Percentiles rank a stretch among this genome's conserved stretches.
Evolutionary conservation across 2,888 invertebrate species (phyloP).

Genomic region (Tenthredo distinguenda): DNA sequence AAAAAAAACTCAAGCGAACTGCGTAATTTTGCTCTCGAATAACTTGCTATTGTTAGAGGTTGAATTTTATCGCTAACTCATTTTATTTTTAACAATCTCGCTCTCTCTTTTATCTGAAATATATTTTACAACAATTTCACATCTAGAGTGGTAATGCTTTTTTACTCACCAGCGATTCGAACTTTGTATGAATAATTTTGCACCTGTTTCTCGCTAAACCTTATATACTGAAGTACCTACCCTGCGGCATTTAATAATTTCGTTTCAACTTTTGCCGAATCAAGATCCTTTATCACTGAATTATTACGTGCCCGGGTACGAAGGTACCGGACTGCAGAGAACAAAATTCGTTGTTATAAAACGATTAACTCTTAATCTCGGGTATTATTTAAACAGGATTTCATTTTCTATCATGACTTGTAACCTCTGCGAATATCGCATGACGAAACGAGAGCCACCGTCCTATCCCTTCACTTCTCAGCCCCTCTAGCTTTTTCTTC

Average conservation of each 20-base stretch:
- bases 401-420: neutral
- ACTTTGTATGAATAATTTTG: neutral
- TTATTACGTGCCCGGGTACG: neutral
- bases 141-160: neutral
- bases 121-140: neutral
- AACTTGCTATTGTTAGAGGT: neutral
- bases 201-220: neutral
- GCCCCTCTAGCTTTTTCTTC: neutral
- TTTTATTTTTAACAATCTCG: neutral
- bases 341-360: neutral
- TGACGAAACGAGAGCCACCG: neutral
- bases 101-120: neutral
- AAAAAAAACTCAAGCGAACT: neutral
- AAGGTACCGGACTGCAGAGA: neutral
- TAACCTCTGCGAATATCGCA: neutral
- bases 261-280: neutral
- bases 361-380: neutral
- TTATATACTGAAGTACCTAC: neutral
- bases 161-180: conserved; percentile 4
- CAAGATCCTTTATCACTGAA: neutral
- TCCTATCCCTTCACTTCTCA: neutral
- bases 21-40: neutral
- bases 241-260: neutral
- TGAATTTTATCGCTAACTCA: neutral
- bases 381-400: neutral